phyloP scores from a whole-genome alignment of 2,797 vertebrate genomes.

The Lycodopsis pacificus region DNA sequence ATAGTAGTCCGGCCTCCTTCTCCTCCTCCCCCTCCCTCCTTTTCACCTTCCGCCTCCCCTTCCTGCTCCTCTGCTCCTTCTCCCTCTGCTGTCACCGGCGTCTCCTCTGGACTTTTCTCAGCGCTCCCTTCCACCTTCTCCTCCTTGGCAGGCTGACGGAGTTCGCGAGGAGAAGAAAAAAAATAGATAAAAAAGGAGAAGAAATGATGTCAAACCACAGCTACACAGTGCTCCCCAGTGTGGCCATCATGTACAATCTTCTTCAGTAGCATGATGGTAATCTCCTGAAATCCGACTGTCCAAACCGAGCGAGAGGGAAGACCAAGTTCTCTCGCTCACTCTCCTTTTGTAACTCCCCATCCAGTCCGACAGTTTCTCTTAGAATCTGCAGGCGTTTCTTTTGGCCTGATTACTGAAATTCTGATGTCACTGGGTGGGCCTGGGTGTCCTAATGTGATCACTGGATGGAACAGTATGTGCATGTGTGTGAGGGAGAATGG shows the following conservation, averaged over 20 bases:
- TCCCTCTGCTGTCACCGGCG: constrained; percentile 53
- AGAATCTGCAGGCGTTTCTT: constrained; percentile 61
- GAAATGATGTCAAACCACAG: not conserved
- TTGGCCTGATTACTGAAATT: constrained; percentile 64
- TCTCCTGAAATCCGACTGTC: not conserved
- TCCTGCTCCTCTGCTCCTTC: constrained; percentile 40
- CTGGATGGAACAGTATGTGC: constrained; percentile 59
- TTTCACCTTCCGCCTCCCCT: constrained; percentile 56
- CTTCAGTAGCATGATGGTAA: not conserved
- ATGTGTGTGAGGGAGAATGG: constrained; percentile 22
- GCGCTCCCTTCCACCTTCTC: constrained; percentile 81
- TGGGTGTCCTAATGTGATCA: constrained; percentile 66
- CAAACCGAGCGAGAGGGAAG: not conserved
- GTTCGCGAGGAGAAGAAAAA: not conserved
- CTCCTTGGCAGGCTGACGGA: constrained; percentile 83
- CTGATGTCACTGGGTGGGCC: constrained; percentile 80
- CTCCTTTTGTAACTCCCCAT: constrained; percentile 22
- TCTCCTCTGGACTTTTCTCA: constrained; percentile 69
- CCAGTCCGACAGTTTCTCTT: constrained; percentile 22
- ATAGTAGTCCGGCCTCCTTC: constrained; percentile 82
- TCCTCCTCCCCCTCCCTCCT: constrained; percentile 32
- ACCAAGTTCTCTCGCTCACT: constrained; percentile 4
- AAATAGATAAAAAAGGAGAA: not conserved
- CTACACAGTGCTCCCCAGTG: not conserved
- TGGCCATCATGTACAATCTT: not conserved